These are phyloP conservation scores for Protobothrops mucrosquamatus DNA, from an alignment of 2,113 vertebrate species.

Conservation along the genomic window DNA sequence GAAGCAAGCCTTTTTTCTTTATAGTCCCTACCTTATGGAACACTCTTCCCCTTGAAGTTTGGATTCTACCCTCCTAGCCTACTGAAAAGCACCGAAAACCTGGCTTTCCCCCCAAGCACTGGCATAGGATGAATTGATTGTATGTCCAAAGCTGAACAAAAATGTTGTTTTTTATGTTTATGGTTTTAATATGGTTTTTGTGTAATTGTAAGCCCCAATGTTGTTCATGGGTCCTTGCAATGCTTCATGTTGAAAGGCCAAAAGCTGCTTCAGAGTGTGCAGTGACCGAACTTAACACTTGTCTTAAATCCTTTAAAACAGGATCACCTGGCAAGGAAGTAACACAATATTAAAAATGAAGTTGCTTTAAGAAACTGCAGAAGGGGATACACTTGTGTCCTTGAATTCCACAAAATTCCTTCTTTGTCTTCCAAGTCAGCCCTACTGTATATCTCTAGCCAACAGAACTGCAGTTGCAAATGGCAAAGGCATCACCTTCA, in stretches of 20 bases:
- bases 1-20: not conserved
- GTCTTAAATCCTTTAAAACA: not conserved
- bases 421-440: not conserved
- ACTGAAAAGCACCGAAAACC: not conserved
- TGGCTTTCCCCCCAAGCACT: not conserved
- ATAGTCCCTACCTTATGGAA: not conserved
- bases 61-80: not conserved
- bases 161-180: not conserved
- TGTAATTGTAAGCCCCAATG: not conserved
- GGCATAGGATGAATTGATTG: not conserved
- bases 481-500: not conserved
- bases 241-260: not conserved
- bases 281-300: not conserved
- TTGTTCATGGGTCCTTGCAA: not conserved
- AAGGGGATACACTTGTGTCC: not conserved
- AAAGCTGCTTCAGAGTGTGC: not conserved
- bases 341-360: not conserved
- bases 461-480: not conserved
- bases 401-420: not conserved
- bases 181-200: not conserved
- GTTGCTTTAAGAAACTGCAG: not conserved
- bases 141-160: too few species aligned
- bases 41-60: not conserved
- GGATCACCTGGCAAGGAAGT: not conserved
- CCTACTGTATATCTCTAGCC: not conserved